Base-by-base conservation (phyloP, 1,140 invertebrate genomes). In the Diuraphis noxia region DNA sequence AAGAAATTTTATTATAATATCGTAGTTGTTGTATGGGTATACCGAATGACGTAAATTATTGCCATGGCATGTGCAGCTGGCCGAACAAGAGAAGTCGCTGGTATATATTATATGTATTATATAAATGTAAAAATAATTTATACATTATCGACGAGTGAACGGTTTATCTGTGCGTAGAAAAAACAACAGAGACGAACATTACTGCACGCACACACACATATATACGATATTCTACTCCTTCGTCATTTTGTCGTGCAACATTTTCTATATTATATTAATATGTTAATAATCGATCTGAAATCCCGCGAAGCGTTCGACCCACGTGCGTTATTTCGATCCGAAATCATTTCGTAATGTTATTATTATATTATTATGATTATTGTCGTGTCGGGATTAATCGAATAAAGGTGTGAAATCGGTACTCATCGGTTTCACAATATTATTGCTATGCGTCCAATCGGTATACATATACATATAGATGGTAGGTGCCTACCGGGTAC, bases 41-140 rank as follows among this genome's bases (percentile, higher is more conserved):
- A 88, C 36, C 34, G 86, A 25, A 85, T 41, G 41, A 89, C 88
- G 88, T 89, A 46, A 89, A 89, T 77, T 89, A 72, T 72, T 77
- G 63, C 36, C n/a, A n/a, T 25, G 56, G 56, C 56, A 34, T 72
- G 25, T 77, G 34, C 46, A 30, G 34, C 46, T 38, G 46, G 46
- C 19, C 43, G 41, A 43, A 86, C 84, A 43, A 63, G 8, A 19
- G 43, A 43, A 63, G 46, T 40, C 46, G 46, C 38, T 34, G 86
- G 17, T 56, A 8, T 82, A n/a, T n/a, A n/a, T n/a, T n/a, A n/a
- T n/a, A n/a, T n/a, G n/a, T n/a, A n/a, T n/a, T n/a, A n/a, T n/a
- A 38, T 36, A 49, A 52, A 86, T 86, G 43, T 49, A 49, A 72
- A 63, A 88, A 88, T 88, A 88, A 88, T 88, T 88, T 41, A 72